These are phyloP conservation scores for Apamea epomidion DNA, from an alignment of 2,888 invertebrate genomes.

Conservation along the genomic window DNA sequence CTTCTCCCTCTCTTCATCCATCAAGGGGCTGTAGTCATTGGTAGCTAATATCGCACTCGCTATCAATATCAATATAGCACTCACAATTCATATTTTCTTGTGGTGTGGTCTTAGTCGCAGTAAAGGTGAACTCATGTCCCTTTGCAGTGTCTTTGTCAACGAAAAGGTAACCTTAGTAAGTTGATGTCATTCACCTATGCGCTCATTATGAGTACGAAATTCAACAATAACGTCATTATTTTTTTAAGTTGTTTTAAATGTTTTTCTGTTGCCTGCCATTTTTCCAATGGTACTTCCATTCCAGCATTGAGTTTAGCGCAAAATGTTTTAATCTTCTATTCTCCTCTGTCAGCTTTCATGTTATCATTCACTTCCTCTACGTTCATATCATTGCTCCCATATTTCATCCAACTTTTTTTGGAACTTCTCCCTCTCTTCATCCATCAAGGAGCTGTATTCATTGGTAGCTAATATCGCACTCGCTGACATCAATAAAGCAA, in stretches of 20 bases:
- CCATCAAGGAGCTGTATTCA: not conserved
- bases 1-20: not conserved
- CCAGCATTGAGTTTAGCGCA: not conserved
- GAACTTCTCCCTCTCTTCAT: not conserved
- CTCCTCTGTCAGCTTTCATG: not conserved
- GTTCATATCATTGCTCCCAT: not conserved
- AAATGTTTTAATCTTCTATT: not conserved
- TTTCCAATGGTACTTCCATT: not conserved
- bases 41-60: not conserved
- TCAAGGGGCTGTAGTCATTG: not conserved
- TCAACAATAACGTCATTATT: not conserved
- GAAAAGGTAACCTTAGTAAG: constrained; percentile 16
- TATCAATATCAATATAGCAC: no score
- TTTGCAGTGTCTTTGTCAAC: constrained; percentile 37
- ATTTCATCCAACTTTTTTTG: not conserved
- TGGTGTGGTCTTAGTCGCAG: constrained; percentile 1
- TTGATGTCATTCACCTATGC: constrained; percentile 31
- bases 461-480: not conserved
- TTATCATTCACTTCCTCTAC: not conserved
- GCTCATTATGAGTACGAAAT: not conserved
- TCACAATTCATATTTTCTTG: constrained; percentile 38
- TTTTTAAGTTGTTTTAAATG: not conserved
- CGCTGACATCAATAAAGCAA: not conserved
- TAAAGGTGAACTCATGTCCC: constrained; percentile 30
- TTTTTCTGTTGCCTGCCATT: not conserved